phyloP scores from a whole-genome alignment of 2,888 invertebrate species.

The Drosophila longiperda region DNA sequence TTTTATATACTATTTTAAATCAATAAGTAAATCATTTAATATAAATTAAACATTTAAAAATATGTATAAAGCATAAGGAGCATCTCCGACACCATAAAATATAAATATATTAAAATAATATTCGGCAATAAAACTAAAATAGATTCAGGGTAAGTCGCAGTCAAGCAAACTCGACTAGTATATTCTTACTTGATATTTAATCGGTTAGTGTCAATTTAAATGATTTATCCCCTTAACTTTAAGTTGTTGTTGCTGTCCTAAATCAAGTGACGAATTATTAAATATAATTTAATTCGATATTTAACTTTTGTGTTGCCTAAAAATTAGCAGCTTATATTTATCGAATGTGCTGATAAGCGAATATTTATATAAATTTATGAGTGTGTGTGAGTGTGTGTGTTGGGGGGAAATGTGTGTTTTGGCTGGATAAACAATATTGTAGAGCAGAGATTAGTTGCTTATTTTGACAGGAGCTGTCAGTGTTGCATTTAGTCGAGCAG shows the following conservation, averaged over 20 bases:
- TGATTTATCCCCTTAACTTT: conserved; percentile 2
- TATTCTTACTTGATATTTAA: background rate
- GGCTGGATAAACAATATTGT: conserved; percentile 68
- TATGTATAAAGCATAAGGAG: background rate
- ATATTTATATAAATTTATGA: background rate
- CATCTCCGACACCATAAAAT: background rate
- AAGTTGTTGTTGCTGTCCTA: conserved; percentile 36
- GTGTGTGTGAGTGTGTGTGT: conserved; percentile 4
- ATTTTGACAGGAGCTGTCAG: conserved; percentile 78
- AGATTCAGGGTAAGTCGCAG: background rate
- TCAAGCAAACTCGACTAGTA: background rate
- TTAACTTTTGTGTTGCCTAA: conserved; percentile 24
- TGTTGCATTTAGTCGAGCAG: conserved; percentile 67
- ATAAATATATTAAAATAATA: background rate
- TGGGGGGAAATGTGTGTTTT: conserved; percentile 23
- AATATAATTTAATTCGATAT: background rate
- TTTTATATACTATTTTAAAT: too few relatives aligned
- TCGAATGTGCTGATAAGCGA: background rate
- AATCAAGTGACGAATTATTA: conserved; percentile 43
- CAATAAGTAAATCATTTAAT: too few relatives aligned
- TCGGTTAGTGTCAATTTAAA: conserved; percentile 1
- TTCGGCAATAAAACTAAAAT: too few relatives aligned
- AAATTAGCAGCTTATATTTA: conserved; percentile 33
- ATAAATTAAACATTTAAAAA: too few relatives aligned
- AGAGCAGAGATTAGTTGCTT: conserved; percentile 69